Conservation (phyloP, 2,113 vertebrate genomes). For the Pseudorasbora parva region DNA sequence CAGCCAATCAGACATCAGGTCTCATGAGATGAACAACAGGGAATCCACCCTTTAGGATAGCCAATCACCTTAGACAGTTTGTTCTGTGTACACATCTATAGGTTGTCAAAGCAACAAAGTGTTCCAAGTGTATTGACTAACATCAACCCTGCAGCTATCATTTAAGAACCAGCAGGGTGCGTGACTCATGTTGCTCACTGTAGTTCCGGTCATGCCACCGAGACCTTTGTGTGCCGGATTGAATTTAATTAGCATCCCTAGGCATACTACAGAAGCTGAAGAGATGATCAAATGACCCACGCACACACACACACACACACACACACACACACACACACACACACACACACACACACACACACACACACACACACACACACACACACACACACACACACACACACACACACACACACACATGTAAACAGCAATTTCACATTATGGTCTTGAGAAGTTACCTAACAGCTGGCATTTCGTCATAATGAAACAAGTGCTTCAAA, state of each 20-base stretch:
- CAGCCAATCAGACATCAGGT: not conserved
- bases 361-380: not conserved
- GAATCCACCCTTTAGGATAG: not conserved
- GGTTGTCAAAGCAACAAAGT: not conserved
- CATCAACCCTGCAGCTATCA: not conserved
- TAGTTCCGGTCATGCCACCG: not conserved
- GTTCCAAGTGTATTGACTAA: not conserved
- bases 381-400: not conserved
- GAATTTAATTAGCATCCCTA: not conserved
- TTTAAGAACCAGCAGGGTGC: slow-evolving; percentile 8
- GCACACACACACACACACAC: not conserved
- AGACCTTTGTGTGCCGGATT: not conserved
- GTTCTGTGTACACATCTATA: not conserved
- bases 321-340: not conserved
- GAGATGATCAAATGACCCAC: not conserved
- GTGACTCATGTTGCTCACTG: not conserved
- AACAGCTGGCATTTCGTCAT: not conserved
- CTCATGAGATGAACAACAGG: not conserved
- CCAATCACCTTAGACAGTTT: not conserved
- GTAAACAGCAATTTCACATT: not conserved
- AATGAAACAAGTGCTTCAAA: slow-evolving; percentile 1
- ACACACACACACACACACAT: not conserved
- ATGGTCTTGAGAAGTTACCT: not conserved
- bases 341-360: not conserved
- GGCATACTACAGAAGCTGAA: not conserved